These are phyloP conservation scores for Lepidothrix coronata DNA, from an alignment of 2,113 vertebrate species.

Conservation along the genomic window DNA sequence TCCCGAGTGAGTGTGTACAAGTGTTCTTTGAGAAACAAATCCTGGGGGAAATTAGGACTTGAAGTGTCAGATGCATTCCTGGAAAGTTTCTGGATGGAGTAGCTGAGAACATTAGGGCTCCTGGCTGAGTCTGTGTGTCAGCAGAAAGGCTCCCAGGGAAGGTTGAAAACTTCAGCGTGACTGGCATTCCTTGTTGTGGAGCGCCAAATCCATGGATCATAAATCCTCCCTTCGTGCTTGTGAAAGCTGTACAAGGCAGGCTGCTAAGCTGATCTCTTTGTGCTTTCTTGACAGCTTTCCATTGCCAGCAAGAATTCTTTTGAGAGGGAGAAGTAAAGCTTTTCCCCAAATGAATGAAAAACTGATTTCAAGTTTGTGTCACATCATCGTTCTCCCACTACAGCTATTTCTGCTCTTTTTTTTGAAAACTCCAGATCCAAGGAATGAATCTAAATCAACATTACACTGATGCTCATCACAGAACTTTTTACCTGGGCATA, in stretches of 20 bases:
- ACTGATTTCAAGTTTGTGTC: background rate
- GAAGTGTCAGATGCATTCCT: background rate
- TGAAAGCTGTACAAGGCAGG: background rate
- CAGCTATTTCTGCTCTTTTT: background rate
- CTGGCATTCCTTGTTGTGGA: background rate
- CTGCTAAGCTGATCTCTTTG: background rate
- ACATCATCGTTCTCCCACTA: rapidly evolving
- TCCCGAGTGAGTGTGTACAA: background rate
- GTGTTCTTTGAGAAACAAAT: background rate
- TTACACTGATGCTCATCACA: background rate
- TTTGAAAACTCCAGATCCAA: background rate
- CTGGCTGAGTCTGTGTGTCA: background rate
- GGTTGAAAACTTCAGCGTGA: background rate
- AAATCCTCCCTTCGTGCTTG: background rate
- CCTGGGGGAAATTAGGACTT: background rate
- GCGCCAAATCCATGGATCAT: rapidly evolving
- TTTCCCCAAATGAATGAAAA: background rate
- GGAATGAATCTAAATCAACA: background rate
- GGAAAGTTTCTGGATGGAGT: background rate
- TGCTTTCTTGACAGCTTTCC: background rate
- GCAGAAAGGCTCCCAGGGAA: background rate
- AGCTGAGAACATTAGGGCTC: background rate
- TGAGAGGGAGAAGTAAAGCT: background rate
- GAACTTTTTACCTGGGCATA: background rate
- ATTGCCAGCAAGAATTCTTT: background rate